Base-by-base conservation (phyloP, 2,888 invertebrate genomes). In the Volucella zonaria region DNA sequence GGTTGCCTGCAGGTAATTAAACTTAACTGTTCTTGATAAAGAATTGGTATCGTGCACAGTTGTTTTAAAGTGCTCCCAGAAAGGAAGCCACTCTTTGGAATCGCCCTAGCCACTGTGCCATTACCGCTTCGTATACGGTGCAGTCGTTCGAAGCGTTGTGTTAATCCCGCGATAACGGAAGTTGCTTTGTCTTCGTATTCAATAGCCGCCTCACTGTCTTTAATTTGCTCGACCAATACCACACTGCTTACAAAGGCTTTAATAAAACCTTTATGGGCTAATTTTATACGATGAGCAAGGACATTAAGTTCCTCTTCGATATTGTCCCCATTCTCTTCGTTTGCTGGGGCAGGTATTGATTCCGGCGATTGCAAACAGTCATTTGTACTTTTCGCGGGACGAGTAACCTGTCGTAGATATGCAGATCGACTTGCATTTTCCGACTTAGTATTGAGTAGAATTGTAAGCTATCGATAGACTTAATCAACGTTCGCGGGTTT, bases 101-200 rank as follows among this genome's bases (percentile, higher is more conserved):
- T 73, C 73, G 1, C 43, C 43, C 12, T 40, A 31, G 15, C 42
- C 38, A 45, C 18, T 12, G 54, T 11, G 52, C 54, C 54, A 15
- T 56, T 62, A 62, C 6, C 12, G 45, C 62, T 62, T 45, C 38
- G 62, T 51, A 73, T 62, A 54, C 73, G 73, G 45, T 59, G n/a
- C 18, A 71, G 40, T 38, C 59, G 40, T 52, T 73, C 45, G 62
- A 62, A 31, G 0, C 54, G 73, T 62, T 62, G 61, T 14, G 52
- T 62, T 38, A 73, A 73, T 15, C 62, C 52, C 54, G 62, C 61
- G 31, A 62, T 73, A 43, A 45, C 12, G 47, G 52, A 73, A 8
- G 14, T 62, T n/a, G 45, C 73, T 59, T 73, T 73, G 8, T 73
- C 73, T 12, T 61, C 54, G 56, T 67, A 67, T 12, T 67, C 31